Percentiles rank a stretch among this genome's conserved stretches.
Conservation (phyloP, 1,140 invertebrate genomes). For the Aphaenogaster ashmeadi region DNA sequence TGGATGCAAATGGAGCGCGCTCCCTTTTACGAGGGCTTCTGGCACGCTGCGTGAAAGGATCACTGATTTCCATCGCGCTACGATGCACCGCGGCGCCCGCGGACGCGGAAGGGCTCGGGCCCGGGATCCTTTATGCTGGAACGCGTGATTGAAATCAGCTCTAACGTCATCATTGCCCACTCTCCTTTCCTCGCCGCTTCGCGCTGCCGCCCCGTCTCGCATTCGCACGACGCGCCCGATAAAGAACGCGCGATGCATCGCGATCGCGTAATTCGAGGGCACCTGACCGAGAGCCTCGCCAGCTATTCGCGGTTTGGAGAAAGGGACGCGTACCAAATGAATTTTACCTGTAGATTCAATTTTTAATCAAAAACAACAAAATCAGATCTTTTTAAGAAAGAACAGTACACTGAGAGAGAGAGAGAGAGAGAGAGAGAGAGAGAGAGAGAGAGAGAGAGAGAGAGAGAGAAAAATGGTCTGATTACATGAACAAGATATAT, state of each 20-base stretch:
- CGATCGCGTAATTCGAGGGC: slow-evolving; percentile 53
- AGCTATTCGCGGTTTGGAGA: slow-evolving; percentile 2
- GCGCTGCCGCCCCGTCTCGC: not conserved
- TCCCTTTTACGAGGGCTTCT: slow-evolving; percentile 56
- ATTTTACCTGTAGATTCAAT: not conserved
- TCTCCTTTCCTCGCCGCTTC: not conserved
- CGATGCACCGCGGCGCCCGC: slow-evolving; percentile 17
- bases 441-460: too few relatives aligned
- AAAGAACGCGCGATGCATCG: slow-evolving; percentile 47
- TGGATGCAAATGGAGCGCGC: slow-evolving; percentile 43
- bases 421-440: too few relatives aligned
- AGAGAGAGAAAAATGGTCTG: too few relatives aligned
- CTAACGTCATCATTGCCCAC: slow-evolving; percentile 59
- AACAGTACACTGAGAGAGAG: not conserved
- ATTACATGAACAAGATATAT: too few relatives aligned
- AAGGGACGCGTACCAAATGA: not conserved
- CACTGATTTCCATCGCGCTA: slow-evolving; percentile 47
- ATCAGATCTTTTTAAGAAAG: not conserved
- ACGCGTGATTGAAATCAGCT: slow-evolving; percentile 67
- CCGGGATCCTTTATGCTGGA: slow-evolving; percentile 51
- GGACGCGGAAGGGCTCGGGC: slow-evolving; percentile 47
- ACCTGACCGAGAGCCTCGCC: not conserved
- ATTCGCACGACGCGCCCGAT: slow-evolving; percentile 18
- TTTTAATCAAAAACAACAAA: slow-evolving; percentile 7
- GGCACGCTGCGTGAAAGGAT: slow-evolving; percentile 45